These are phyloP conservation scores for Sebastes paucispinis DNA, from an alignment of 2,797 vertebrate species.

Conservation along the genomic window DNA sequence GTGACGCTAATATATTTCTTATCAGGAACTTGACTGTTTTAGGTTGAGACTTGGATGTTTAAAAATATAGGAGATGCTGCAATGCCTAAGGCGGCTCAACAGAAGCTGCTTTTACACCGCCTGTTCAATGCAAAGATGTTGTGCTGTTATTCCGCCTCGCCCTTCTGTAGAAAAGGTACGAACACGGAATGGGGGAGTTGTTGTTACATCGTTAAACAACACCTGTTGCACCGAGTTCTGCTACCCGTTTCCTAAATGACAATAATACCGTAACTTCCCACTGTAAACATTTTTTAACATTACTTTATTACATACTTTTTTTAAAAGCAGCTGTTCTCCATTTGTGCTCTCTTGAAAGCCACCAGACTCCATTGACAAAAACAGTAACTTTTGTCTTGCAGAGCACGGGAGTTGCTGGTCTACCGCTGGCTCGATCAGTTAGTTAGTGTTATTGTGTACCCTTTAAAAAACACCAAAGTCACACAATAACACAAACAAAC, in stretches of 20 bases:
- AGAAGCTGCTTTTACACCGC: not conserved
- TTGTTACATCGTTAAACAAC: no score
- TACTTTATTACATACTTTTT: not conserved
- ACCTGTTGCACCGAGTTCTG: no score
- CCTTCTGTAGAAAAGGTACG: not conserved
- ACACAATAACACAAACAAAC: no score
- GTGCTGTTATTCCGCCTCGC: no score
- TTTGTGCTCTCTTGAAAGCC: no score
- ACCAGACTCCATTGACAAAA: no score
- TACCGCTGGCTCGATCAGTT: no score
- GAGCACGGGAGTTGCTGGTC: no score
- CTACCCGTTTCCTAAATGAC: not conserved
- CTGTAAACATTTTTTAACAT: not conserved
- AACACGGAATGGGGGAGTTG: not conserved
- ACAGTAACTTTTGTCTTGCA: no score
- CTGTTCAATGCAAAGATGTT: not conserved
- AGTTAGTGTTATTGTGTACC: no score
- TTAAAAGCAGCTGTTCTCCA: not conserved
- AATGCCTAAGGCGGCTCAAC: not conserved
- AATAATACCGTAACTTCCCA: no score
- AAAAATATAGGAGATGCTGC: not conserved
- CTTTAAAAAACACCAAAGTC: no score
- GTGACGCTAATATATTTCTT: not conserved
- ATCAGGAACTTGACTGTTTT: accelerated
- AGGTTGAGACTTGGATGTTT: not conserved